Evolutionary conservation across 2,113 vertebrate genomes (phyloP).

Genomic region (Gymnogyps californianus): DNA sequence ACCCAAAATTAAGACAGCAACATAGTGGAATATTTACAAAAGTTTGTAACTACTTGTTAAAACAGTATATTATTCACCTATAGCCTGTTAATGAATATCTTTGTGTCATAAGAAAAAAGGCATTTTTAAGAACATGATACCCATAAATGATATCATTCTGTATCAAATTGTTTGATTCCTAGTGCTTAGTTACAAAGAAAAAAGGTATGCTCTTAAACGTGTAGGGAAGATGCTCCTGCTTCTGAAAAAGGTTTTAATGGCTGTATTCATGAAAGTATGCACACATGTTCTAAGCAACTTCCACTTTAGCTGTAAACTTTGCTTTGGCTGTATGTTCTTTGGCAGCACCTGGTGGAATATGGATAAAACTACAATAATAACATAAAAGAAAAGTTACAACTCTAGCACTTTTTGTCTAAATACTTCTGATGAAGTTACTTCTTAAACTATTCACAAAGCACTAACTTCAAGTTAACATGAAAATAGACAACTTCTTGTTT

Average conservation of each 20-base stretch:
- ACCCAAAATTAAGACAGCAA: neutral
- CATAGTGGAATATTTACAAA: neutral
- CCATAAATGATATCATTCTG: neutral
- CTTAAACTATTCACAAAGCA: neutral
- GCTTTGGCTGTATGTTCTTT: conserved; percentile 75
- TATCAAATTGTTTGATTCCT: neutral
- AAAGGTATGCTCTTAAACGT: neutral
- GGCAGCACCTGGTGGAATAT: conserved; percentile 85
- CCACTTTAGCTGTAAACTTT: conserved; percentile 38
- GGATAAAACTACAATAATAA: conserved; percentile 74
- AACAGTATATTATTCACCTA: neutral
- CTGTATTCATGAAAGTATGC: neutral
- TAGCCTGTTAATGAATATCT: neutral
- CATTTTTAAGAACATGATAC: neutral
- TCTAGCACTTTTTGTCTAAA: neutral
- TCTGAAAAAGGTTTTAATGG: neutral
- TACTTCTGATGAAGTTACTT: neutral
- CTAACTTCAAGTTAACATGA: neutral
- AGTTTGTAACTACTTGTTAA: neutral
- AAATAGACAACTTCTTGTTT: neutral
- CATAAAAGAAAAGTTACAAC: neutral
- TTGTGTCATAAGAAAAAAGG: neutral
- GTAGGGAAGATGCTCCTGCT: neutral
- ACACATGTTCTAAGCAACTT: neutral
- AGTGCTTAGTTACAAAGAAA: neutral